Evolutionary conservation across 2,113 vertebrate genomes (phyloP).

Genomic region (Sinocyclocheilus rhinocerous): DNA sequence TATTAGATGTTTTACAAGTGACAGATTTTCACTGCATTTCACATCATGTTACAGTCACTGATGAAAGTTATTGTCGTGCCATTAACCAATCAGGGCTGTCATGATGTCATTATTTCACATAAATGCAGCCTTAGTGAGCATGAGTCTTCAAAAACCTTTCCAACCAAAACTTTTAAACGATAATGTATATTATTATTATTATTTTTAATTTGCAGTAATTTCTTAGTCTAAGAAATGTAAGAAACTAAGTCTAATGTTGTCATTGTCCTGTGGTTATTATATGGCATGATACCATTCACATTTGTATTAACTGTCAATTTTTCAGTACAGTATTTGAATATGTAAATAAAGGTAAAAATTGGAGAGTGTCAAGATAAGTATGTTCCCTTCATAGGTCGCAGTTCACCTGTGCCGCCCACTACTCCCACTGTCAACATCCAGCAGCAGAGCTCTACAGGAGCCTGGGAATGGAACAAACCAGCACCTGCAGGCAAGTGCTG

Average conservation of each 20-base stretch:
- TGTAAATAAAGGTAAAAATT: background rate
- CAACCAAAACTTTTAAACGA: too few relatives aligned
- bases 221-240: background rate
- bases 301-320: background rate
- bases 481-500: conserved; percentile 67
- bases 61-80: too few relatives aligned
- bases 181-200: too few relatives aligned
- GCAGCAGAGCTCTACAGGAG: conserved; percentile 86
- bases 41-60: background rate
- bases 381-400: conserved; percentile 67
- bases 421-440: conserved; percentile 91
- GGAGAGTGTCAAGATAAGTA: background rate
- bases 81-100: too few relatives aligned
- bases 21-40: background rate
- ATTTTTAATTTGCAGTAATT: background rate
- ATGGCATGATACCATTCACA: background rate
- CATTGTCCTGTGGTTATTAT: background rate
- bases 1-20: background rate
- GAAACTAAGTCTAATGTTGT: background rate
- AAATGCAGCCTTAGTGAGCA: too few relatives aligned
- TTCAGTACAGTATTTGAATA: background rate
- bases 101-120: too few relatives aligned
- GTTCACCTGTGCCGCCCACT: conserved; percentile 78
- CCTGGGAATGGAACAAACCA: conserved; percentile 93
- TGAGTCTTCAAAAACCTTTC: too few relatives aligned